These are phyloP conservation scores for Otus sunia DNA, from an alignment of 2,113 vertebrate genomes.

Conservation along the genomic window DNA sequence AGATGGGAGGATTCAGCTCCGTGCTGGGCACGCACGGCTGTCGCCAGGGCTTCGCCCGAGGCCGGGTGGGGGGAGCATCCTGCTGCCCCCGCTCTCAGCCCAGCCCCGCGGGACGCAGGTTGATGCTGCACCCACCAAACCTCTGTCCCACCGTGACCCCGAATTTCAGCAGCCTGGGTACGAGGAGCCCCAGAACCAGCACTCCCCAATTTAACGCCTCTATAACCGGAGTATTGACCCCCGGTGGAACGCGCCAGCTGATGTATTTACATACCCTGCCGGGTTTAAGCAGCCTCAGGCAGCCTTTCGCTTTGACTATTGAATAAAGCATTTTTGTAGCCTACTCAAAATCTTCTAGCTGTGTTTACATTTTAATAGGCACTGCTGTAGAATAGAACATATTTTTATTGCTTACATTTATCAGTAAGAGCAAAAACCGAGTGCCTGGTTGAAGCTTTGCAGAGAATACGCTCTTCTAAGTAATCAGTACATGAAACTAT, in stretches of 20 bases:
- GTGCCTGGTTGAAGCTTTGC: neutral
- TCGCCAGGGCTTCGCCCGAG: rapidly evolving
- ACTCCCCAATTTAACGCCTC: neutral
- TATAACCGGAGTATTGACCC: rapidly evolving
- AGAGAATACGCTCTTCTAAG: neutral
- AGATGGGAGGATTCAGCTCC: rapidly evolving
- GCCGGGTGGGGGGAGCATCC: neutral
- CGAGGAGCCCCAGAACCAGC: neutral
- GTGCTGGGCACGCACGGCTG: rapidly evolving
- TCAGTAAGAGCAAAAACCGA: constrained; percentile 20
- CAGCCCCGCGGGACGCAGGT: neutral
- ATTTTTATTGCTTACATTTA: constrained; percentile 68
- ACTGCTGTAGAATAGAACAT: constrained; percentile 49
- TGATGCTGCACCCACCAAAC: neutral
- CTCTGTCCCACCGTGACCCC: rapidly evolving
- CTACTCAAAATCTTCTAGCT: constrained; percentile 58
- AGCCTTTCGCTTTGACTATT: neutral
- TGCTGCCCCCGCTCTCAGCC: rapidly evolving
- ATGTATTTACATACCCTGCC: neutral
- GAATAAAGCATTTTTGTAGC: constrained; percentile 75
- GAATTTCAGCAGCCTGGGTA: neutral
- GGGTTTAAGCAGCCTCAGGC: constrained; percentile 15
- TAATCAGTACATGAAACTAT: neutral
- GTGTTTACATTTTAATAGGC: constrained; percentile 77
- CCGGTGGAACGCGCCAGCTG: neutral